These are phyloP conservation scores for Gastrophryne carolinensis DNA, from an alignment of 2,797 vertebrate genomes.

Conservation along the genomic window DNA sequence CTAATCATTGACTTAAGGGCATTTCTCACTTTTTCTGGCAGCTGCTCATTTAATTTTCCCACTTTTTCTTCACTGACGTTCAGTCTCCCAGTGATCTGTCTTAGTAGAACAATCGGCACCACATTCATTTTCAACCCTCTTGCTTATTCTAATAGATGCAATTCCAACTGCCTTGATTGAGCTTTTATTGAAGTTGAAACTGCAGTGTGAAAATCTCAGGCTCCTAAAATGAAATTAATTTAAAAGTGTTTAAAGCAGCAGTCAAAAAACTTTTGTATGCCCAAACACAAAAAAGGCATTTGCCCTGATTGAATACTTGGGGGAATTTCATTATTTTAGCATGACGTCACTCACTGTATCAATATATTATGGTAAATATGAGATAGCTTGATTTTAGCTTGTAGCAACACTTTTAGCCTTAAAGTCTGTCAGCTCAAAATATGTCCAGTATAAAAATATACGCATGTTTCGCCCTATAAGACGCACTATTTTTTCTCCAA, in stretches of 20 bases:
- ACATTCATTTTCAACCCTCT: slow-evolving; percentile 32
- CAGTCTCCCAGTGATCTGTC: slow-evolving; percentile 17
- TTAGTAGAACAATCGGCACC: slow-evolving; percentile 24
- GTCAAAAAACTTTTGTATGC: background rate
- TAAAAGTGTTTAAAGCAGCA: slow-evolving; percentile 4
- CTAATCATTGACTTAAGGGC: background rate
- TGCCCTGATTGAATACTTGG: no score
- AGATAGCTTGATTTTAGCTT: no score
- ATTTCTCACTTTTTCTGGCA: slow-evolving; percentile 13
- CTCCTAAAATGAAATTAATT: background rate
- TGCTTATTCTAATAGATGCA: slow-evolving; percentile 33
- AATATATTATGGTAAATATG: no score
- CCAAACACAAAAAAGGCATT: no score
- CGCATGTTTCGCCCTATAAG: no score
- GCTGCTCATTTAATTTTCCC: slow-evolving; percentile 15
- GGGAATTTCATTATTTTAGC: no score
- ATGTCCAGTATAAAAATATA: no score
- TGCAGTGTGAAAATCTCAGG: background rate
- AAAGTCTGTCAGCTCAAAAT: no score
- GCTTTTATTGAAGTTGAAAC: slow-evolving; percentile 19
- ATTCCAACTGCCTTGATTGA: slow-evolving; percentile 19
- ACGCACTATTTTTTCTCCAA: no score
- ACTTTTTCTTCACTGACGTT: slow-evolving; percentile 19
- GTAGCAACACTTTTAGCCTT: no score
- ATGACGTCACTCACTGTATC: no score